Base-by-base conservation (phyloP, 2,888 invertebrate species). In the Agriotes lineatus region DNA sequence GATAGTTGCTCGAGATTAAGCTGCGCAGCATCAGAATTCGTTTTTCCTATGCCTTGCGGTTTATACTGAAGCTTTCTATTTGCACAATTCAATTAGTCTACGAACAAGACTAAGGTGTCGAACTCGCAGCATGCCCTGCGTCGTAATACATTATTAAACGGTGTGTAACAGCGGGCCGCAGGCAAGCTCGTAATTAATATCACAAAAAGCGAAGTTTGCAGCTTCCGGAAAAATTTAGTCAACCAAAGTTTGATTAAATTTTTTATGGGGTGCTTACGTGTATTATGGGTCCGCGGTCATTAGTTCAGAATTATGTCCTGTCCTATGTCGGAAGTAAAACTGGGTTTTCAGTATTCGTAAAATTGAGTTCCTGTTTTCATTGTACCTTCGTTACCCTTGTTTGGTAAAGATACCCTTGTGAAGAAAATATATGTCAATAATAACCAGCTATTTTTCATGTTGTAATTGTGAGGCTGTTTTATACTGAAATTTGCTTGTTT, bases 1-100 rank as follows among this genome's bases (percentile, higher is more conserved):
- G 61, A 62, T 62, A 52, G 52, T 62, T 37, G 39, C 22, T 42
- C 12, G 52, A 62, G 52, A 62, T 62, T 62, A 37, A 61, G 18
- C 61, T 50, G 39, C 61, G 39, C 33, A 52, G 39, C 37, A 35
- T 44, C 58, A 42, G 16, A 52, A 52, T 33, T 52, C 52, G 52
- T 25, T 52, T 52, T 52, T 52, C 52, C 14, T 52, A 7, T 16
- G 18, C 14, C 52, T 10, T 30, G 33, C 52, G 52, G 30, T 52
- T 52, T 22, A 30, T n/a, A 33, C 18, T 33, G 22, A 30, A n/a
- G 14, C 33, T 52, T 52, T 20, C 48, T 48, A 14, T 48, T 22
- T 18, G 48, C 19, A 19, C 48, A 22, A 48, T 48, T 48, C 48
- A 48, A 48, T 48, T 48, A 48, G 48, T 48, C 19, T 48, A 48